Conservation (phyloP, 2,797 vertebrate genomes). For the Gymnothorax javanicus region DNA sequence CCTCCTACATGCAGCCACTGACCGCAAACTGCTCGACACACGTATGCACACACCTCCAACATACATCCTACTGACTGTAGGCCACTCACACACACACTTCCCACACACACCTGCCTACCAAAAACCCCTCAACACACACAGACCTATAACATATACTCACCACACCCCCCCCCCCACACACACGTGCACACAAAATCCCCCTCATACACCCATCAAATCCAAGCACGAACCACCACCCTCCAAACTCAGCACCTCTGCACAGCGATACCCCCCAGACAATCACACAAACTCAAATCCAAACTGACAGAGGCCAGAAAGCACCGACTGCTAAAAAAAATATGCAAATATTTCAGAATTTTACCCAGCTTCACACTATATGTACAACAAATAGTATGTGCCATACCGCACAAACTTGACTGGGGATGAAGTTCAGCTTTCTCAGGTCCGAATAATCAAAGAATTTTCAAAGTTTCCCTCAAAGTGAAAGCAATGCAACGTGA, state of each 20-base stretch:
- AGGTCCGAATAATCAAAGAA: background rate
- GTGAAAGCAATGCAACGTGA: background rate
- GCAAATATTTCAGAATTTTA: background rate
- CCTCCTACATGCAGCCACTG: background rate
- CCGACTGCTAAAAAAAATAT: background rate
- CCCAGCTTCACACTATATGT: background rate
- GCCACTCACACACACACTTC: background rate
- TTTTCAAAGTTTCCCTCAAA: background rate
- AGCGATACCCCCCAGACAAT: no score
- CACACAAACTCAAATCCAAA: background rate
- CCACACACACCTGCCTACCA: constrained; percentile 54
- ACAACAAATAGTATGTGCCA: background rate
- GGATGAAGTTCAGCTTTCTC: background rate
- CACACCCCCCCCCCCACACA: background rate
- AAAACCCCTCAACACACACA: constrained; percentile 36
- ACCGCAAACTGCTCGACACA: background rate
- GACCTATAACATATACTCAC: constrained; percentile 52
- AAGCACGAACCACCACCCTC: no score
- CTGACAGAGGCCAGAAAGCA: constrained; percentile 51
- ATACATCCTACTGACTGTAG: constrained; percentile 4
- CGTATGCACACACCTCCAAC: constrained; percentile 33
- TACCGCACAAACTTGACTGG: background rate
- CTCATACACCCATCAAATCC: no score
- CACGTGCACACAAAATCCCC: background rate
- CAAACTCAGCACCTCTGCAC: no score